Base-by-base conservation (phyloP, 2,888 invertebrate species). In the Eueremaeus valkanovi region DNA sequence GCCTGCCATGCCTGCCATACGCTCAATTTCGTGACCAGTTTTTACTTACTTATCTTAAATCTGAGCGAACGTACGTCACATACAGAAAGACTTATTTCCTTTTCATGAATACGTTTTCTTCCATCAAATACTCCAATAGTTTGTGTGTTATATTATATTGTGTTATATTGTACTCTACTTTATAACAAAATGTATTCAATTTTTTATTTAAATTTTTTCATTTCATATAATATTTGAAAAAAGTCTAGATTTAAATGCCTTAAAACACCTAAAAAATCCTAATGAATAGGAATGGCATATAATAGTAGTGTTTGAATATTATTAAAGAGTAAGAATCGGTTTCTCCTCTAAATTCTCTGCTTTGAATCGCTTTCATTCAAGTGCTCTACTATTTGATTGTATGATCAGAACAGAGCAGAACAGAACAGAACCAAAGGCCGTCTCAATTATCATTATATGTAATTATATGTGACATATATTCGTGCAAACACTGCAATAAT, bases 381-480 rank as follows among this genome's bases (percentile, higher is more conserved):
- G 36, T 66, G 31, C 33, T 36, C 1, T 66, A 36, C n/a, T 66
- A 58, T 58, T 24, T 58, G 3, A 24, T 24, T 58, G 3, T 58
- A n/a, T n/a, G n/a, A n/a, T n/a, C n/a, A n/a, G n/a, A n/a, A n/a
- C n/a, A n/a, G n/a, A n/a, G n/a, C n/a, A n/a, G n/a, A n/a, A n/a
- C n/a, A n/a, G 11, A 58, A 9, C 24, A 16, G 6, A 27, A 29
- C 8, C 29, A 33, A 66, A 66, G 36, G 40, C n/a, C 66, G 18
- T 66, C 66, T 66, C 66, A n/a, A 66, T 66, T 66, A 66, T 66
- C 66, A 66, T 66, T 66, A 66, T 21, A 66, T 36, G n/a, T 66
- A 66, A 66, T 66, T 66, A 66, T 66, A 3, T 11, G 21, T 66
- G 66, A 66, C 66, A 66, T 66, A 66, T 21, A 66, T 66, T 36